A percentile compares a stretch with the other conserved stretches of the same genome.
Evolutionary conservation across 2,113 vertebrate genomes (phyloP).

Genomic region (Melanostigma gelatinosum): DNA sequence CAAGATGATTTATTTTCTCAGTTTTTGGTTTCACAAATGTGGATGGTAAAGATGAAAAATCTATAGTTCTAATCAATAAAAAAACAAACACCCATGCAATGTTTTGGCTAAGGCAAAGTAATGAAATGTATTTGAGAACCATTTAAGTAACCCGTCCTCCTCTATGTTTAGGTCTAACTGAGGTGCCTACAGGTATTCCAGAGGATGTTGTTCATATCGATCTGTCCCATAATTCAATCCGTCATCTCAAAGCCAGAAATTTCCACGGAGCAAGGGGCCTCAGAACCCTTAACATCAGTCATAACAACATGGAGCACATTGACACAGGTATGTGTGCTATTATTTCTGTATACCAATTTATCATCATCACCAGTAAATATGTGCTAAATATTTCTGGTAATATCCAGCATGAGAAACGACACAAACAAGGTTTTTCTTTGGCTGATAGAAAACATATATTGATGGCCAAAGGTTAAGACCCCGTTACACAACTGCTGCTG

Average conservation of each 20-base stretch:
- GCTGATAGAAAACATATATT: constrained; percentile 20
- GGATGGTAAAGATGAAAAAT: background rate
- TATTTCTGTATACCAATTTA: background rate
- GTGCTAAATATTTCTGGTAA: background rate
- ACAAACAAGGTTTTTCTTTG: constrained; percentile 27
- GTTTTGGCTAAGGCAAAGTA: background rate
- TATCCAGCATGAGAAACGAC: background rate
- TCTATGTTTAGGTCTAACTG: constrained; percentile 86
- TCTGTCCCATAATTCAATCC: constrained; percentile 92
- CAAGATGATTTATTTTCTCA: background rate
- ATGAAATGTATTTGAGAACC: constrained; percentile 1
- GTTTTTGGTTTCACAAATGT: constrained; percentile 13
- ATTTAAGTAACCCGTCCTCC: background rate
- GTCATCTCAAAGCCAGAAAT: constrained; percentile 87
- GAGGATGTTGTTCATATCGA: constrained; percentile 90
- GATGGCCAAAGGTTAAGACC: constrained; percentile 25
- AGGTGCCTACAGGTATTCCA: constrained; percentile 91
- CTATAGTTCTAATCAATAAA: background rate
- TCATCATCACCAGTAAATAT: constrained; percentile 11
- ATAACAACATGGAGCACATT: constrained; percentile 88
- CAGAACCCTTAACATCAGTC: constrained; percentile 90
- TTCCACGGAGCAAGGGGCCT: constrained; percentile 89
- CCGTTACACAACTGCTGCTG: constrained; percentile 13
- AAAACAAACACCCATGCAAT: background rate
- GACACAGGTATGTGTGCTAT: constrained; percentile 85